Evolutionary conservation across 2,888 invertebrate genomes (phyloP).

Genomic region (Limenitis camilla): DNA sequence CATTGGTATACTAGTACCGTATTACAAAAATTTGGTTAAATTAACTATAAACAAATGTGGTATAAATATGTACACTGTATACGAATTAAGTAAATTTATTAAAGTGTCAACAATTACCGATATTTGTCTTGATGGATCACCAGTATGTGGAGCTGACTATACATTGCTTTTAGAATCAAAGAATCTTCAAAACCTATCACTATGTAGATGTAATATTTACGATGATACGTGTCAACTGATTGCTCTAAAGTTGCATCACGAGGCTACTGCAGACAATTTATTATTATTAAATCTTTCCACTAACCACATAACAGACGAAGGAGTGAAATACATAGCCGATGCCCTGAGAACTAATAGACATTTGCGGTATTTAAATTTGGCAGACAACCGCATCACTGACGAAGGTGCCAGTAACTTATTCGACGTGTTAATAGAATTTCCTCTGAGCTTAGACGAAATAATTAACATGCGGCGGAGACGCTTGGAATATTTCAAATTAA

Average conservation of each 20-base stretch:
- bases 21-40: constrained; percentile 31
- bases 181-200: constrained; percentile 35
- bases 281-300: constrained; percentile 44
- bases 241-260: constrained; percentile 31
- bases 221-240: constrained; percentile 38
- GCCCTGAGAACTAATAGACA: constrained; percentile 47
- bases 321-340: constrained; percentile 39
- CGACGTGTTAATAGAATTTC: constrained; percentile 38
- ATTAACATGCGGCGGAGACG: constrained; percentile 27
- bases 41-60: constrained; percentile 33
- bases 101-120: constrained; percentile 37
- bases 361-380: constrained; percentile 51
- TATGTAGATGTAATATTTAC: constrained; percentile 41
- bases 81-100: constrained; percentile 41
- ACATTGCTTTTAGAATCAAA: constrained; percentile 33
- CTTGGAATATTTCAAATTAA: constrained; percentile 24
- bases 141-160: constrained; percentile 34
- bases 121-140: constrained; percentile 40
- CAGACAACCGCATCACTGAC: constrained; percentile 45
- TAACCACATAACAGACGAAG: constrained; percentile 49
- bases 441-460: constrained; percentile 37
- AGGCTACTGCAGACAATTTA: constrained; percentile 36
- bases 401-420: constrained; percentile 40
- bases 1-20: constrained; percentile 32
- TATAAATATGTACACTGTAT: constrained; percentile 34